phyloP scores from a whole-genome alignment of 2,888 invertebrate genomes.

The Drosophila picticornis region DNA sequence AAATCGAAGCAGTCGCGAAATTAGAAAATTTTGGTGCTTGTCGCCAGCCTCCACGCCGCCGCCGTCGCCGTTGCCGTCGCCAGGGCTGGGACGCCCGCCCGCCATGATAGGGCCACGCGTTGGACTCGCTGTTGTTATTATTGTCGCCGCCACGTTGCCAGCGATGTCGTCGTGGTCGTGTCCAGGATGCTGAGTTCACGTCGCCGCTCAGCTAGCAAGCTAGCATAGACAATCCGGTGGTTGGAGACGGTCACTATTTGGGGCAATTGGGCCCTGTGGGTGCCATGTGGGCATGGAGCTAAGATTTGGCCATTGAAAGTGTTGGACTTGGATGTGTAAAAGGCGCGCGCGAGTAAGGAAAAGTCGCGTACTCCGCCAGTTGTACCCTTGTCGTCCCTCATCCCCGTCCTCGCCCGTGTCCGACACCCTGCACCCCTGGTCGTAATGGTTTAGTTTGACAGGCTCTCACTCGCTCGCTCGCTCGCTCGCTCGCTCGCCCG shows the following conservation, averaged over 20 bases:
- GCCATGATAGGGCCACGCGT: conserved; percentile 60
- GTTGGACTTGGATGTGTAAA: conserved; percentile 42
- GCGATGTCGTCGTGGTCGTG: conserved; percentile 32
- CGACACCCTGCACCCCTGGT: conserved; percentile 29
- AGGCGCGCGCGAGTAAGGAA: conserved; percentile 57
- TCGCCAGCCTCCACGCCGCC: conserved; percentile 34
- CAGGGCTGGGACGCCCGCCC: conserved; percentile 57
- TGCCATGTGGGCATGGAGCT: conserved; percentile 59
- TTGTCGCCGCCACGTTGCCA: conserved; percentile 56
- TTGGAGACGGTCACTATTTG: conserved; percentile 21
- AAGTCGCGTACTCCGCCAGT: conserved; percentile 51
- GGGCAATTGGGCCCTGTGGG: conserved; percentile 31
- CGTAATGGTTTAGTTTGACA: conserved; percentile 65
- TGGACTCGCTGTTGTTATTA: conserved; percentile 19
- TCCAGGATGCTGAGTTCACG: conserved; percentile 49
- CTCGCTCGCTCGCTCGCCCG: conserved; percentile 41
- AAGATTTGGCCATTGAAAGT: conserved; percentile 55
- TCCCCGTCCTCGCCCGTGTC: conserved; percentile 14
- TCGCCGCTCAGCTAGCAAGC: conserved; percentile 2
- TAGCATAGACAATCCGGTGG: conserved; percentile 8
- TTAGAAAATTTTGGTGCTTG: conserved; percentile 62
- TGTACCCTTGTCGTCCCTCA: conserved; percentile 28
- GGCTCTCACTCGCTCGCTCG: conserved; percentile 46
- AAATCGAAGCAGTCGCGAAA: conserved; percentile 71
- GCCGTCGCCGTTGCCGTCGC: conserved; percentile 29